Evolutionary conservation across 2,113 vertebrate species (phyloP).

Genomic region (Stictonetta naevosa): DNA sequence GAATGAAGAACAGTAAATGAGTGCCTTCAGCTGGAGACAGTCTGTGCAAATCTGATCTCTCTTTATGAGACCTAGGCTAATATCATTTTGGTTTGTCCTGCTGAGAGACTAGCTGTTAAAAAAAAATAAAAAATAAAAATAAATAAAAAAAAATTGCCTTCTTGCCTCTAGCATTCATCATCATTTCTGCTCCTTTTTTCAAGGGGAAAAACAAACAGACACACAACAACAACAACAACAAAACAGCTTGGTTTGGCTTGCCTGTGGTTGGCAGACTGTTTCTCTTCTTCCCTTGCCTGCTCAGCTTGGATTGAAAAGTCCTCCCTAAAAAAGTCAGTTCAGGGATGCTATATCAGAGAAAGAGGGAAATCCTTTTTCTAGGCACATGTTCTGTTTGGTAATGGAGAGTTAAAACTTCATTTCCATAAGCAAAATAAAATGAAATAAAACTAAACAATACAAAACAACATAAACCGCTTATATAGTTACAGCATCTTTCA

Average conservation of each 20-base stretch:
- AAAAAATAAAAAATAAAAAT: too few species aligned
- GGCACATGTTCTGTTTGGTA: background rate
- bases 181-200: background rate
- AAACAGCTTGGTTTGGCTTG: background rate
- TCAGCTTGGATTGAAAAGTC: background rate
- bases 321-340: background rate
- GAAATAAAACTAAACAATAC: background rate
- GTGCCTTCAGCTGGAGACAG: background rate
- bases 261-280: background rate
- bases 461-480: background rate
- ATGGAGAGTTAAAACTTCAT: background rate
- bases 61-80: background rate
- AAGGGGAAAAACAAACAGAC: background rate
- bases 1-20: background rate
- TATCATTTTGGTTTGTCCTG: background rate
- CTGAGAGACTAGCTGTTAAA: background rate
- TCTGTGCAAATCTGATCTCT: background rate
- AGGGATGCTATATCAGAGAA: background rate
- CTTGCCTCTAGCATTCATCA: background rate
- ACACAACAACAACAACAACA: background rate
- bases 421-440: background rate
- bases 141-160: background rate
- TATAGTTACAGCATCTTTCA: background rate
- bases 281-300: background rate
- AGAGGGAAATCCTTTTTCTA: background rate